Base-by-base conservation (phyloP, 2,113 vertebrate genomes). In the Actinemys pallida region DNA sequence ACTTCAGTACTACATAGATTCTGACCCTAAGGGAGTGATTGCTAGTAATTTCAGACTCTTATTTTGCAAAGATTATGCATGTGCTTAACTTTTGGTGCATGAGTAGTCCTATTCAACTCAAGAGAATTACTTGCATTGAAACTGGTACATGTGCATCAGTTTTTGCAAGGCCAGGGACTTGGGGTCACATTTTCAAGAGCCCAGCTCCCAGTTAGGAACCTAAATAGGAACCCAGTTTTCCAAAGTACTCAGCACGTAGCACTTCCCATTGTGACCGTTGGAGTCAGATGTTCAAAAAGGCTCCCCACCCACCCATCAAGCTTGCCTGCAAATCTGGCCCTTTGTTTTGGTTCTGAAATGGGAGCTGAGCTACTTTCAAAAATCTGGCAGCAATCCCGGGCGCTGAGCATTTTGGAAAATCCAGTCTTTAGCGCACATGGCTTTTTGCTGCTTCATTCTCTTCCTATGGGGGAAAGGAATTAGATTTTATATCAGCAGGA, bases 381-480 rank as follows among this genome's bases (percentile, higher is more conserved):
- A n/a, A 35, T 80, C 19, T 42, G 42, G 22, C 6, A 8, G 9
- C 3, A 53, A 3, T 54, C 19, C 3, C 1, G 22, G 79, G 47
- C 42, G n/a, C 50, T 52, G 49, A n/a, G 1, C 22, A 0, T 57
- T 75, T 53, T 1, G 16, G 65, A n/a, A 90, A 87, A 59, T 31
- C 31, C 39, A n/a, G 10, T 42, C 81, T 42, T 56, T 76, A 39
- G 56, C n/a, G 17, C 65, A 39, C 65, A 72, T n/a, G 19, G 19
- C 8, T 65, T 92, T 83, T 25, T 2, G 57, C 29, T 42, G 25
- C 25, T 86, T 39, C 2, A 1, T 50, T 75, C 84, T 0, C 0
- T 47, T 93, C 76, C 91, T 84, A 42, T 10, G 78, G 62, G 14
- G 56, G 13, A 16, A 39, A 19, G 13, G n/a, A 29, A 16, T 11